Evolutionary conservation across 2,113 vertebrate species (phyloP).

Genomic region (Rhynchopsitta pachyrhyncha): DNA sequence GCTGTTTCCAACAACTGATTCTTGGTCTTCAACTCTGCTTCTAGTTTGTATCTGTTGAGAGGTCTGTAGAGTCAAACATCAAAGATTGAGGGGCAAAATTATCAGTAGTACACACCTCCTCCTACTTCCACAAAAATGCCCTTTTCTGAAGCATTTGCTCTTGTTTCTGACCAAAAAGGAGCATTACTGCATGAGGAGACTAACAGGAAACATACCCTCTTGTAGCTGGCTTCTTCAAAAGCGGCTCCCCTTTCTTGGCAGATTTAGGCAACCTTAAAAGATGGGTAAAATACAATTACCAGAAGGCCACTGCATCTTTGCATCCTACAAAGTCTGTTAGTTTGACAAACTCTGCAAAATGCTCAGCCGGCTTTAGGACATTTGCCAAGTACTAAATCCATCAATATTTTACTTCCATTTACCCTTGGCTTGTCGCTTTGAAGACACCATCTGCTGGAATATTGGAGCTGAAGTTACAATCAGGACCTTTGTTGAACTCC

Average conservation of each 20-base stretch:
- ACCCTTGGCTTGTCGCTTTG: slow-evolving; percentile 60
- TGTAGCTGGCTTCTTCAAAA: slow-evolving; percentile 5
- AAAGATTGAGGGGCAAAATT: background rate
- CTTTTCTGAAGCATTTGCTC: background rate
- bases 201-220: slow-evolving; percentile 26
- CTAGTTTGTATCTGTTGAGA: slow-evolving; percentile 56
- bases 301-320: background rate
- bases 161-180: background rate
- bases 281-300: background rate
- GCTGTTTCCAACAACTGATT: slow-evolving; percentile 71
- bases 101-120: background rate
- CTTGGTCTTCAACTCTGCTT: slow-evolving; percentile 72
- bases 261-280: slow-evolving; percentile 53
- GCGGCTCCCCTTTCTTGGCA: slow-evolving; percentile 16
- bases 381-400: background rate
- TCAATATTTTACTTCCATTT: background rate
- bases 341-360: background rate
- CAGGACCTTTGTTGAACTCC: background rate
- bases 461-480: slow-evolving; percentile 26
- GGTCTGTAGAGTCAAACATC: slow-evolving; percentile 33
- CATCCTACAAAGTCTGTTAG: background rate
- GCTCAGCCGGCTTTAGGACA: background rate
- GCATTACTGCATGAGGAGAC: accelerated
- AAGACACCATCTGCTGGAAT: background rate
- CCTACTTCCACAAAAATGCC: background rate